Evolutionary conservation across 2,113 vertebrate species (phyloP).

Genomic region (Halichoeres trimaculatus): DNA sequence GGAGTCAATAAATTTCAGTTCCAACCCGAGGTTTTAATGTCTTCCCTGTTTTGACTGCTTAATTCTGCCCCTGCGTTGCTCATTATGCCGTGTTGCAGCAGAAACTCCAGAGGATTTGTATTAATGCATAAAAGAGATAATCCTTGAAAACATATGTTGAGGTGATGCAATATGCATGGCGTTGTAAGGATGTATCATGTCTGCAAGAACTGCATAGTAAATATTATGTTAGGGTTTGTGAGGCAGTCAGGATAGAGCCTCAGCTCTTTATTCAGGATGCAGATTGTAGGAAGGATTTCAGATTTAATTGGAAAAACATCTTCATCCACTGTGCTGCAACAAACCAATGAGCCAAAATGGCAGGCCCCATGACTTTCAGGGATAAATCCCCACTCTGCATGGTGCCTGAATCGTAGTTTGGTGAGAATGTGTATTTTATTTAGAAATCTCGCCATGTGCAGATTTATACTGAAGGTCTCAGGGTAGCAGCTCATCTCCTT

Average conservation of each 20-base stretch:
- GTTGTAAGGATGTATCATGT: slow-evolving; percentile 52
- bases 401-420: no score
- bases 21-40: not conserved
- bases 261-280: slow-evolving; percentile 20
- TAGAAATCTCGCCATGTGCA: slow-evolving; percentile 42
- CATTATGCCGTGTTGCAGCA: slow-evolving; percentile 8
- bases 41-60: slow-evolving; percentile 22
- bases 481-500: slow-evolving; percentile 41
- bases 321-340: not conserved
- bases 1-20: slow-evolving; percentile 10
- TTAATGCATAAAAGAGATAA: slow-evolving; percentile 59
- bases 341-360: no score
- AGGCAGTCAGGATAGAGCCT: slow-evolving; percentile 9
- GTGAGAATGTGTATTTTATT: not conserved
- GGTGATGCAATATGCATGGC: slow-evolving; percentile 60
- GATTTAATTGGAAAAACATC: slow-evolving; percentile 1
- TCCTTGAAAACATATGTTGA: slow-evolving; percentile 47
- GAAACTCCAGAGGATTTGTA: slow-evolving; percentile 36
- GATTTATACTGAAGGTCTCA: slow-evolving; percentile 45
- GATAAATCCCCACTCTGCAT: no score
- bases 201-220: slow-evolving; percentile 15
- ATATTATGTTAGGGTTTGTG: slow-evolving; percentile 12
- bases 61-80: slow-evolving; percentile 15
- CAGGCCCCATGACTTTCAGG: no score
- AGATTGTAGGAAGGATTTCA: not conserved